A percentile compares a stretch with the other conserved stretches of the same genome.
Conservation (phyloP, 2,888 invertebrate genomes). For the Trachelus troglodyta region DNA sequence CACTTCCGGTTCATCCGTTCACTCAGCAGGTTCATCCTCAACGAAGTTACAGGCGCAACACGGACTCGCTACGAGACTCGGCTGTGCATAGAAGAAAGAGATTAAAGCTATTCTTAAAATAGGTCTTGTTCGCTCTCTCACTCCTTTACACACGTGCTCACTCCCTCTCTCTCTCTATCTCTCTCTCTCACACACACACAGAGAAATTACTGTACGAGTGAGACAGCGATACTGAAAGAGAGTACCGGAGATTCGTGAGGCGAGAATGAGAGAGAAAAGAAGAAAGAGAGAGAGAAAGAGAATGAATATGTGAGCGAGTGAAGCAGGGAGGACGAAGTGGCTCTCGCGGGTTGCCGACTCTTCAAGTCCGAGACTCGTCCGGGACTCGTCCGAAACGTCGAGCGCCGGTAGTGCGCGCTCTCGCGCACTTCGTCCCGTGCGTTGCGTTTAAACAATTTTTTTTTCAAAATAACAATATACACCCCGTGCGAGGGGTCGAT, state of each 20-base stretch:
- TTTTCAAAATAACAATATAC: too few species aligned
- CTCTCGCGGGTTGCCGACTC: too few species aligned
- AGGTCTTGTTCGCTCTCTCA: constrained; percentile 44
- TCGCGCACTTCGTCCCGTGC: constrained; percentile 44
- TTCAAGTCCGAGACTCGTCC: constrained; percentile 44
- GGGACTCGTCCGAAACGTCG: constrained; percentile 55
- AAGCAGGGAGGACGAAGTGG: too few species aligned
- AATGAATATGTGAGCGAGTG: too few species aligned
- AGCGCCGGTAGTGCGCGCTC: constrained; percentile 30
- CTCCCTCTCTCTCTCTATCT: too few species aligned
- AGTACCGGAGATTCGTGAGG: background rate
- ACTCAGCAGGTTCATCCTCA: too few species aligned
- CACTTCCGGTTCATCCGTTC: too few species aligned
- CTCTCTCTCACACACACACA: too few species aligned
- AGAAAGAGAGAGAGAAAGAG: constrained; percentile 32
- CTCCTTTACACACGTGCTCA: too few species aligned
- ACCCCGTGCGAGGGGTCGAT: too few species aligned
- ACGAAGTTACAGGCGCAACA: background rate
- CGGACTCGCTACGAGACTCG: background rate
- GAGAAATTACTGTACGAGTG: too few species aligned
- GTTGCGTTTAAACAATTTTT: constrained; percentile 19
- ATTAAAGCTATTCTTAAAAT: constrained; percentile 65
- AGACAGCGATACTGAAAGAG: background rate
- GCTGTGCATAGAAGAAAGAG: constrained; percentile 35
- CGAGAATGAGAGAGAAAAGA: constrained; percentile 13